Conservation (phyloP, 2,888 invertebrate species). For the Conistra vaccinii region DNA sequence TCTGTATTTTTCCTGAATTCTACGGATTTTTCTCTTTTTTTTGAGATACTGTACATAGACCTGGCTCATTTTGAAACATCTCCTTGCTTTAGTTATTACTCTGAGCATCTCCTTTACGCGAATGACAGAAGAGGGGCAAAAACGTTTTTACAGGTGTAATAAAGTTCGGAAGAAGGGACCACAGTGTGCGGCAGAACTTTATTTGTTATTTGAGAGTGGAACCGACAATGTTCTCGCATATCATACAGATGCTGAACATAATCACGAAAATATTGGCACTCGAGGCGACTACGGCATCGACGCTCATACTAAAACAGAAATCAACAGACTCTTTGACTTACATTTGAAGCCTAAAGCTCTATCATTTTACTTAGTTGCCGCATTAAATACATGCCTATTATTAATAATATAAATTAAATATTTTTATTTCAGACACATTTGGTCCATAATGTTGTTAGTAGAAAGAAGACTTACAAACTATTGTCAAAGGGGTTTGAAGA, state of each 20-base stretch:
- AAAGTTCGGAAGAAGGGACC: constrained; percentile 38
- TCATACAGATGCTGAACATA: constrained; percentile 20
- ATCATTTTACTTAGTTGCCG: neutral
- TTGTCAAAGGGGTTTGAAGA: too few species aligned
- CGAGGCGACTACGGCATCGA: constrained; percentile 11
- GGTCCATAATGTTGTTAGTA: too few species aligned
- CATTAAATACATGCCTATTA: too few species aligned
- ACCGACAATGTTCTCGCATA: constrained; percentile 20
- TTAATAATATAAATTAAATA: too few species aligned
- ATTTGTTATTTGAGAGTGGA: constrained; percentile 30
- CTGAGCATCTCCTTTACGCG: too few species aligned
- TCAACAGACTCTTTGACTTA: constrained; percentile 11
- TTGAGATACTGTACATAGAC: too few species aligned
- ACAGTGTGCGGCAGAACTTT: constrained; percentile 35
- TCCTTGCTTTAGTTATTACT: too few species aligned
- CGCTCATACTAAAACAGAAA: constrained; percentile 19
- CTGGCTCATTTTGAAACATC: too few species aligned
- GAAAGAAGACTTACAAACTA: too few species aligned
- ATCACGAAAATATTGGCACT: constrained; percentile 25
- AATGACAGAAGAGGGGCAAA: constrained; percentile 37
- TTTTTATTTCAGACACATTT: too few species aligned
- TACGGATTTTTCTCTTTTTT: too few species aligned
- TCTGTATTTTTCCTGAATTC: too few species aligned
- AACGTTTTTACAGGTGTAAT: constrained; percentile 39
- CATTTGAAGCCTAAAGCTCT: constrained; percentile 9